Base-by-base conservation (phyloP, 2,113 vertebrate genomes). In the Ascaphus truei region DNA sequence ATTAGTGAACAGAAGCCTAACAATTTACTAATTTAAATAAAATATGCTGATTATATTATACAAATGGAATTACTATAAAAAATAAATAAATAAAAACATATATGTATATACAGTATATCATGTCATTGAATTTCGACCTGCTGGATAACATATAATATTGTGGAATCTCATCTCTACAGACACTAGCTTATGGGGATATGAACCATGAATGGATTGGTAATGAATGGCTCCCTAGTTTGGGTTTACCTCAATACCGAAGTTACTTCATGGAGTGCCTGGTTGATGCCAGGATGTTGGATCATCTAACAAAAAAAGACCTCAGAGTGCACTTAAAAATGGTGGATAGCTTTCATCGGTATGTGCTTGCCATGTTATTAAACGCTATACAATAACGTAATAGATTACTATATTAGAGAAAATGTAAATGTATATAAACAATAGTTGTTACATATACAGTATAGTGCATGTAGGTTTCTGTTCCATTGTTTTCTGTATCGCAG, bases 221-320 rank as follows among this genome's bases (percentile, higher is more conserved):
- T 4, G 95, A 98, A 80, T 99, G 97, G 97, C 92, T 99, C 71
- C 97, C 96, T 83, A 98, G 97, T 79, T 87, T 99, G 63, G 97
- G 97, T 33, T 92, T 99, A 85, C 97, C 97, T 85, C 97, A 99
- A 71, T 99, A 99, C 85, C 90, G 96, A 89, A 98, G 95, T 84
- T 99, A 98, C 80, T 99, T 99, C 73, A 99, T 99, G 97, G 97
- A 99, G 85, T 99, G 97, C 85, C 90, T 99, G 81, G 97, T 99
- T 56, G 97, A 98, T 51, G 97, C 97, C 0, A 92, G 97, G 79
- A 99, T 99, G 97, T 88, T 99, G 76, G 97, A 99, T 80, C 97
- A 99, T 69, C 91, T 99, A 72, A 99, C 96, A 72, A 99, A 99
- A 87, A 99, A 99, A 84, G 97, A 98, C 81, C 94, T 99, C 68